Conservation (phyloP, 2,113 vertebrate genomes). For the Corythaixoides concolor region DNA sequence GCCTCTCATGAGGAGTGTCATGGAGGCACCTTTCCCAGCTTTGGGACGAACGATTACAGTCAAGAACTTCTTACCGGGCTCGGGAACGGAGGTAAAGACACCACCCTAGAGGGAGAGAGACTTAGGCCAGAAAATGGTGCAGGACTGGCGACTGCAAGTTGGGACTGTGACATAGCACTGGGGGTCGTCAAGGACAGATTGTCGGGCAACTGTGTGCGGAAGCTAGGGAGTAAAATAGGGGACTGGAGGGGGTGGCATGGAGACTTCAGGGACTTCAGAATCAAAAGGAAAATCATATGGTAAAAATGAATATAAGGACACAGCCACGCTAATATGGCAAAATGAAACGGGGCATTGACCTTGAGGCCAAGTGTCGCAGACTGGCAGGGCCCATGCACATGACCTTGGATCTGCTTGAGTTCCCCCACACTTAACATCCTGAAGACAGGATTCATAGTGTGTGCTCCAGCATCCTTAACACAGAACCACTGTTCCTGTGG, state of each 20-base stretch:
- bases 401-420: background rate
- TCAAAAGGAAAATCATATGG: background rate
- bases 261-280: background rate
- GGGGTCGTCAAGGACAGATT: background rate
- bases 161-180: background rate
- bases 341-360: background rate
- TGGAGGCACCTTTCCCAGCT: slow-evolving; percentile 97
- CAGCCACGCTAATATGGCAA: background rate
- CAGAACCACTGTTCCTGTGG: background rate
- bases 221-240: background rate
- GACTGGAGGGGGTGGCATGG: background rate
- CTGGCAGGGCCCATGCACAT: background rate
- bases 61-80: slow-evolving; percentile 95
- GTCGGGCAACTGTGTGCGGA: background rate
- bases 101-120: background rate
- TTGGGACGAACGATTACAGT: slow-evolving; percentile 90
- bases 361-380: background rate
- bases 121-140: background rate
- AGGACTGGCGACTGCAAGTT: background rate
- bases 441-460: background rate
- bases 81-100: slow-evolving; percentile 90
- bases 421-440: background rate
- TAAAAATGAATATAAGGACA: background rate
- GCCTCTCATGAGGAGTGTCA: slow-evolving; percentile 96
- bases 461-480: background rate